Percentiles rank a stretch among this genome's conserved stretches.
Evolutionary conservation across 2,797 vertebrate species (phyloP).

Genomic region (Columba guinea): DNA sequence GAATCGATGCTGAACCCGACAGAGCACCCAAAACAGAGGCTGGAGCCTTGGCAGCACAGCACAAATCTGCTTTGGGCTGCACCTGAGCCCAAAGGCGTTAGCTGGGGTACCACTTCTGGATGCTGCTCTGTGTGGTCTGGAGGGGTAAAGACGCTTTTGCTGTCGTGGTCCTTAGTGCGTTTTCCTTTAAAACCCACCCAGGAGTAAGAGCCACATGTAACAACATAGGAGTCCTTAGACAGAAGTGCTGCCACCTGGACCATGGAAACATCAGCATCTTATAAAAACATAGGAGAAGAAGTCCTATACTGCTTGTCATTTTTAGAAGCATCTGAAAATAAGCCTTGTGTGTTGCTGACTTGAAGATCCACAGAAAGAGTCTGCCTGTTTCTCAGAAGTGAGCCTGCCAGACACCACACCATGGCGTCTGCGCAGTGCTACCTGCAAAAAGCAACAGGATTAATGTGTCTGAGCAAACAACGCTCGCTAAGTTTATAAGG

Average conservation of each 20-base stretch:
- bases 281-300: fast-evolving
- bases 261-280: neutral
- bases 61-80: neutral
- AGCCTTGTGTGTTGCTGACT: fast-evolving
- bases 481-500: neutral
- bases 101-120: fast-evolving
- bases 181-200: neutral
- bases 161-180: neutral
- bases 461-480: neutral
- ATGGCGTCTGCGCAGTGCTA: neutral
- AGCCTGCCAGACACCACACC: neutral
- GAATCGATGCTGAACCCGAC: neutral
- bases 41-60: neutral
- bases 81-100: fast-evolving
- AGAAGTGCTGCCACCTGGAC: neutral
- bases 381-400: neutral
- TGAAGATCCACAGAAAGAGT: neutral
- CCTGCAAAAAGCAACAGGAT: fast-evolving
- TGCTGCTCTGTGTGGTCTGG: neutral
- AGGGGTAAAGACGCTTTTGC: neutral
- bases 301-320: neutral
- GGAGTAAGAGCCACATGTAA: fast-evolving
- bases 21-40: neutral
- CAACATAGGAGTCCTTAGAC: neutral
- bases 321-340: neutral